phyloP scores from a whole-genome alignment of 1,140 invertebrate genomes.

The Thaumatotibia leucotreta region DNA sequence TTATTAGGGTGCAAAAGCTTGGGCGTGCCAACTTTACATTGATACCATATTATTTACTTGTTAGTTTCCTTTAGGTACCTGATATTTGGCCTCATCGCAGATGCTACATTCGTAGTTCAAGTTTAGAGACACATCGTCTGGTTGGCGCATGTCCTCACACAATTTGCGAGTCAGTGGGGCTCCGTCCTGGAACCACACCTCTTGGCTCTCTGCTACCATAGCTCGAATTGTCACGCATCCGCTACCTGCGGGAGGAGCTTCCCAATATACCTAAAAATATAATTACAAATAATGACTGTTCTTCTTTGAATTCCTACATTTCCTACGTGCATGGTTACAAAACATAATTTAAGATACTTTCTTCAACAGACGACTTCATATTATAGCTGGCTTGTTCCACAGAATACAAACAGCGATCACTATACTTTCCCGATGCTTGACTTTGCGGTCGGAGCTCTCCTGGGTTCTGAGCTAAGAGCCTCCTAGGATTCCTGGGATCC shows the following conservation, averaged over 20 bases:
- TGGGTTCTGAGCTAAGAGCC: conserved; percentile 38
- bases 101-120: conserved; percentile 51
- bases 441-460: conserved; percentile 48
- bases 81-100: conserved; percentile 69
- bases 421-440: conserved; percentile 42
- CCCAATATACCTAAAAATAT: conserved; percentile 53
- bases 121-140: conserved; percentile 55
- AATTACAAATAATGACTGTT: background rate
- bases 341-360: conserved; percentile 19
- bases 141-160: conserved; percentile 58
- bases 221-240: conserved; percentile 58
- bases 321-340: too few species aligned
- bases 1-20: too few species aligned
- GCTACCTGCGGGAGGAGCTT: conserved; percentile 52
- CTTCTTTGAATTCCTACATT: too few species aligned
- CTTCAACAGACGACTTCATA: conserved; percentile 48
- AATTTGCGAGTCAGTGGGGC: conserved; percentile 40
- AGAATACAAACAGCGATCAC: conserved; percentile 54
- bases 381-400: conserved; percentile 51
- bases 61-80: conserved; percentile 28
- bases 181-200: conserved; percentile 59
- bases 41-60: too few species aligned
- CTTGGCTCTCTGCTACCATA: conserved; percentile 59
- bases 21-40: too few species aligned
- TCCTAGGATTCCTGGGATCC: conserved; percentile 53